These are phyloP conservation scores for Lycophotia porphyrea DNA, from an alignment of 2,888 invertebrate species.

Conservation along the genomic window DNA sequence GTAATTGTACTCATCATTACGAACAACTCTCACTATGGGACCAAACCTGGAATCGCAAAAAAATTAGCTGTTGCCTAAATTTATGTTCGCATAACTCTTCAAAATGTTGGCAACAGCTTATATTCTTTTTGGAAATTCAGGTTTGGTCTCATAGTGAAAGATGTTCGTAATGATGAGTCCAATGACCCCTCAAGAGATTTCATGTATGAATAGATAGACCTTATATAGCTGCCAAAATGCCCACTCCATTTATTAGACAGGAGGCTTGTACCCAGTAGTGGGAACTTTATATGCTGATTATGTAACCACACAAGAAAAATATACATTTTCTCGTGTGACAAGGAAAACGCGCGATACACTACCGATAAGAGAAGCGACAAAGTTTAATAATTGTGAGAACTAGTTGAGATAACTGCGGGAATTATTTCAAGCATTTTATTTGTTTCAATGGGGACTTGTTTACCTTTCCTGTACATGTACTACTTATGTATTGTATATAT, in stretches of 20 bases:
- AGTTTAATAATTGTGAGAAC: slow-evolving; percentile 72
- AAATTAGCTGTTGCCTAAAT: too few relatives aligned
- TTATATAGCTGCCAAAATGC: background rate
- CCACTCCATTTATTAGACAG: background rate
- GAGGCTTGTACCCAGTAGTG: background rate
- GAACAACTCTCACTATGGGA: too few relatives aligned
- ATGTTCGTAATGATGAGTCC: too few relatives aligned
- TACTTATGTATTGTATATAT: background rate
- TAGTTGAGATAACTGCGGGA: slow-evolving; percentile 57
- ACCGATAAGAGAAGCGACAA: slow-evolving; percentile 65
- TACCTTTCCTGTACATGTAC: slow-evolving; percentile 11
- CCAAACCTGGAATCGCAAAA: too few relatives aligned
- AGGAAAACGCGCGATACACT: slow-evolving; percentile 54
- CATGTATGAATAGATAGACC: too few relatives aligned
- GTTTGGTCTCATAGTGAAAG: too few relatives aligned
- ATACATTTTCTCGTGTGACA: slow-evolving; percentile 31
- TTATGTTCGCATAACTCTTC: too few relatives aligned
- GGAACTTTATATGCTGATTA: background rate
- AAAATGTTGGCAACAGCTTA: too few relatives aligned
- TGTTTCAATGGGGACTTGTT: slow-evolving; percentile 40
- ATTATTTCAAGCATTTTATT: slow-evolving; percentile 63
- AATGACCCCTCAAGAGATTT: too few relatives aligned
- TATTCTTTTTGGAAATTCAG: too few relatives aligned
- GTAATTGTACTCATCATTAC: too few relatives aligned
- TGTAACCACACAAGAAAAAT: background rate